A percentile compares a stretch with the other conserved stretches of the same genome.
phyloP scores from a whole-genome alignment of 2,797 vertebrate genomes.

The Aselliscus stoliczkanus region DNA sequence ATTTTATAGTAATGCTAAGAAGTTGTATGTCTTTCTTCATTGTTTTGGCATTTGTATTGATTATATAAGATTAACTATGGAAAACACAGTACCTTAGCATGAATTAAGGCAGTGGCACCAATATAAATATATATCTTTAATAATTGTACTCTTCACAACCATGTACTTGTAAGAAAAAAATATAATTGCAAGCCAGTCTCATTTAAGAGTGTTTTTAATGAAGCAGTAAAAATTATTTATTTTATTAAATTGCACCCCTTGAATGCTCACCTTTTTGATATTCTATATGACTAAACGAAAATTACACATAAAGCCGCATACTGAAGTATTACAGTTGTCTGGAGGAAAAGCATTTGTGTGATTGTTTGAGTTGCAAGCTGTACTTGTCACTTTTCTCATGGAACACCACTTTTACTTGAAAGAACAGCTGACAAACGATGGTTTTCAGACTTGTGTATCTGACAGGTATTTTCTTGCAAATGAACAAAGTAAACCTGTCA shows the following conservation, averaged over 20 bases:
- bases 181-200: background rate
- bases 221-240: background rate
- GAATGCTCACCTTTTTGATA: background rate
- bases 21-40: background rate
- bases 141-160: background rate
- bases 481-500: background rate
- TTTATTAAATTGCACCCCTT: background rate
- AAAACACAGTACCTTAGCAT: background rate
- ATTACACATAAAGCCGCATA: background rate
- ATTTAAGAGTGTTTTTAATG: background rate
- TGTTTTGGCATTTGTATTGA: background rate
- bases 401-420: background rate
- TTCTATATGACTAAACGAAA: background rate
- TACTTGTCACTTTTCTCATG: background rate
- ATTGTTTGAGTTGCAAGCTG: background rate
- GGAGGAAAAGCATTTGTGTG: background rate
- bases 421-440: background rate
- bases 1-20: constrained; percentile 6
- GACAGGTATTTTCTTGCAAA: background rate
- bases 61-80: background rate
- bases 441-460: background rate
- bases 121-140: background rate
- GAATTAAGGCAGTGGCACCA: background rate
- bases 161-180: background rate
- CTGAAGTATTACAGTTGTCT: background rate